Percentiles rank a stretch among this genome's conserved stretches.
Evolutionary conservation across 1,140 invertebrate species (phyloP).

Genomic region (Delia radicum): DNA sequence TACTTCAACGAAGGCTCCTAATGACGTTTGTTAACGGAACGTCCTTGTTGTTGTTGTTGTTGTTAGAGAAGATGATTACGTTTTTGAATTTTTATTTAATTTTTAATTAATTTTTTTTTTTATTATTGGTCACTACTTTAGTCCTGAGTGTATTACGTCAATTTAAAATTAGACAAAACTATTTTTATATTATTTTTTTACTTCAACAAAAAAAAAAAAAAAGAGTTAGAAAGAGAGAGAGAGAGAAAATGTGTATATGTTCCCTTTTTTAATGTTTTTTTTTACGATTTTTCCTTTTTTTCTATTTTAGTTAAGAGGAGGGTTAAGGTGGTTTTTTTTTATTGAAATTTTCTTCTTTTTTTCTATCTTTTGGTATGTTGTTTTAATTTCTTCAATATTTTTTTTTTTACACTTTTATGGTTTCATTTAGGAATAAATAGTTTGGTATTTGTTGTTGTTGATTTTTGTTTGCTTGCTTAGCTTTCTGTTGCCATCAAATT

Average conservation of each 20-base stretch:
- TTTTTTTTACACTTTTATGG: slow-evolving; percentile 20
- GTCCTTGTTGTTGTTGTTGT: not conserved
- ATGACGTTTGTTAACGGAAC: not conserved
- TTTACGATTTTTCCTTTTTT: slow-evolving; percentile 9
- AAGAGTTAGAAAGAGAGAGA: not conserved
- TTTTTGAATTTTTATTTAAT: not conserved
- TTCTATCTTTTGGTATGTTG: slow-evolving; percentile 4
- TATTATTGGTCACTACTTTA: slow-evolving; percentile 4
- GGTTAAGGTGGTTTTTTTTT: slow-evolving; percentile 12
- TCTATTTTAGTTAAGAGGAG: slow-evolving; percentile 9
- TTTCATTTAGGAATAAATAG: slow-evolving; percentile 17
- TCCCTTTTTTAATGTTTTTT: not conserved
- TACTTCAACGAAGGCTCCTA: not conserved
- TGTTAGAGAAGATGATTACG: not conserved
- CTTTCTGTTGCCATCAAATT: slow-evolving; percentile 10
- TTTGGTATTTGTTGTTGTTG: slow-evolving; percentile 19
- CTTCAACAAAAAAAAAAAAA: not conserved
- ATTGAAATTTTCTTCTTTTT: not conserved
- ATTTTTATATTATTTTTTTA: not conserved
- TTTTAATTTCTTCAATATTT: slow-evolving; percentile 16
- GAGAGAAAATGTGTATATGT: not conserved
- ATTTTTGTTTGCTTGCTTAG: not conserved
- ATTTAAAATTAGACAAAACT: not conserved
- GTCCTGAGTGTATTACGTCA: slow-evolving; percentile 3
- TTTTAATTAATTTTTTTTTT: not conserved